A percentile compares a stretch with the other conserved stretches of the same genome.
Evolutionary conservation across 2,888 invertebrate species (phyloP).

Genomic region (Seira musarum): DNA sequence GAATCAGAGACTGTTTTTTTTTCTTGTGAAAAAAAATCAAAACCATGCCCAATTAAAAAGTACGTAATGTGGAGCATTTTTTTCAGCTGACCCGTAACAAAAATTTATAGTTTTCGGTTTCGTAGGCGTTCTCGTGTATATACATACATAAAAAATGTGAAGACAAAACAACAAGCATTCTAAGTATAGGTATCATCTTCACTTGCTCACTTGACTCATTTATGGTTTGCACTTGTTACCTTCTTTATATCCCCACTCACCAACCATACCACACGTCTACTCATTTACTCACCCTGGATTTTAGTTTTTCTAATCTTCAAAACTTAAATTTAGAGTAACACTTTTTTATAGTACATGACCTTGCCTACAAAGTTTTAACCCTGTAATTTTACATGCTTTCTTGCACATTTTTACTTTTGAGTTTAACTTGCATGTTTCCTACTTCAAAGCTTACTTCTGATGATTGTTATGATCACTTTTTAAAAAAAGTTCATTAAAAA

Average conservation of each 20-base stretch:
- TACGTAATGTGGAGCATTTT: slow-evolving; percentile 39
- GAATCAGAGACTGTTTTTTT: no score
- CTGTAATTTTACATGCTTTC: slow-evolving; percentile 17
- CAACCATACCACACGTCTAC: no score
- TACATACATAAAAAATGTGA: not conserved
- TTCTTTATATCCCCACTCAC: no score
- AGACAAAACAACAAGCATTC: no score
- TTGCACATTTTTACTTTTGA: slow-evolving; percentile 10
- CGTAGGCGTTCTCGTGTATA: slow-evolving; percentile 6
- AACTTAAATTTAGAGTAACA: not conserved
- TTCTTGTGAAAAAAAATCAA: no score
- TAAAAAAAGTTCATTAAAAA: slow-evolving; percentile 11
- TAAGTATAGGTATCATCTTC: no score
- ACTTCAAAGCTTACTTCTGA: not conserved
- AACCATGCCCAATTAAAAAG: no score
- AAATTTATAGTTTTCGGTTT: slow-evolving; percentile 41
- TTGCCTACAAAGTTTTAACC: slow-evolving; percentile 26
- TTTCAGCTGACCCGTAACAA: slow-evolving; percentile 52
- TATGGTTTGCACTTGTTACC: no score
- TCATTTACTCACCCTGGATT: not conserved
- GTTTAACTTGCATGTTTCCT: slow-evolving; percentile 6
- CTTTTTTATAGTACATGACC: slow-evolving; percentile 33
- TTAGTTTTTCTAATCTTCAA: not conserved
- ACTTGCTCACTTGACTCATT: no score
- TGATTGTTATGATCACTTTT: not conserved